A percentile compares a stretch with the other conserved stretches of the same genome.
These are phyloP conservation scores for Ecliptopera silaceata DNA, from an alignment of 2,888 invertebrate genomes.

Conservation along the genomic window DNA sequence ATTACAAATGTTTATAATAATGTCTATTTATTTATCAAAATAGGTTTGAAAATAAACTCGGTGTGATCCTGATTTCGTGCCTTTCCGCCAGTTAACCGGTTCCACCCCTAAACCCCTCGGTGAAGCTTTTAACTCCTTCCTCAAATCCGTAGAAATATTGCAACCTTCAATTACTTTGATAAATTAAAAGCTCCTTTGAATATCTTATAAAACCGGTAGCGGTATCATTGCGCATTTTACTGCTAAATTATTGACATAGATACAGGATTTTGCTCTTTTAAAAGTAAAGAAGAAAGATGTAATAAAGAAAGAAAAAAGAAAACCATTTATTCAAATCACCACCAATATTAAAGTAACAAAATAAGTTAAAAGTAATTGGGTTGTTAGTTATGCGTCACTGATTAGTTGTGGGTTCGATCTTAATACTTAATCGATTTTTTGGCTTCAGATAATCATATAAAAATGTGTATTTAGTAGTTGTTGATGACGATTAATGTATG, in stretches of 20 bases:
- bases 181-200: slow-evolving; percentile 50
- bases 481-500: no score
- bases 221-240: slow-evolving; percentile 49
- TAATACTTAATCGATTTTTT: no score
- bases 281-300: no score
- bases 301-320: no score
- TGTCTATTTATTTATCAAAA: not conserved
- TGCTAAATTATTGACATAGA: slow-evolving; percentile 36
- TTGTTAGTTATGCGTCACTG: no score
- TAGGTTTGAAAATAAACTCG: not conserved
- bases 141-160: slow-evolving; percentile 52
- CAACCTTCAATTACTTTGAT: slow-evolving; percentile 67
- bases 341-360: no score
- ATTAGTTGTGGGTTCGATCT: no score
- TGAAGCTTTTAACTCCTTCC: slow-evolving; percentile 24
- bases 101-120: slow-evolving; percentile 5
- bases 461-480: no score
- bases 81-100: not conserved
- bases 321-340: no score
- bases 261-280: slow-evolving; percentile 1
- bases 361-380: no score
- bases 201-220: slow-evolving; percentile 62
- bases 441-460: no score
- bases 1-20: no score
- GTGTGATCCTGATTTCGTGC: not conserved